Base-by-base conservation (phyloP, 2,888 invertebrate species). In the Meandrusa payeni region DNA sequence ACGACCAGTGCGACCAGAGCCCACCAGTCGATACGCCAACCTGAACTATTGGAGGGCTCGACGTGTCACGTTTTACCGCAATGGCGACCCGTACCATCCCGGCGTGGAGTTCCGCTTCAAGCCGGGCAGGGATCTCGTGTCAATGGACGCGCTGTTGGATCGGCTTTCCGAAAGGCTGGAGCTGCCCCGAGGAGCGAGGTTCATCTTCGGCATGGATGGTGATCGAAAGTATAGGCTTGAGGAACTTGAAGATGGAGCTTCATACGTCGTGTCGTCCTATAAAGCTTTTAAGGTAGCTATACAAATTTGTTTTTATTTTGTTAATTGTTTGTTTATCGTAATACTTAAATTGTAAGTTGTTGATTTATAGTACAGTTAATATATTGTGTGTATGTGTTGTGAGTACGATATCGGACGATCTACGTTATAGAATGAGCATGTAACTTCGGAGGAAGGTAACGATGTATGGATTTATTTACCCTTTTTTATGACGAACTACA, bases 171-270 rank as follows among this genome's bases (percentile, higher is more conserved):
- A 95, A 50, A 91, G 96, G 55, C 91, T 97, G 89, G 95, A 96
- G 65, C 85, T 97, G 52, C 95, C 96, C 1, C 89, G 95, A 46
- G 97, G 97, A 2, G 97, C 97, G 2, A 90, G 96, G 39, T 95
- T 96, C 76, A 93, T 98, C 55, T 98, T 97, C 78, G 95, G 95
- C 3, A 94, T 96, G 92, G 96, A 97, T 51, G 97, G 97, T 0
- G 93, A 94, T 57, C 90, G 95, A 42, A 94, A 97, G 68, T 93
- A 93, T 71, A 90, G 92, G 69, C 88, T 95, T 57, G 97, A 94
- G 62, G 96, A 97, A 66, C 81, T 97, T 49, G 95, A 95, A 67
- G 96, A 97, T 66, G 96, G 96, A n/a, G 94, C 94, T 9, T 94
- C 94, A 4, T 98, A 97, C 75, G 96, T 98, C 52, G 97, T 97